Base-by-base conservation (phyloP, 2,797 vertebrate genomes). In the Scarus forsteni region DNA sequence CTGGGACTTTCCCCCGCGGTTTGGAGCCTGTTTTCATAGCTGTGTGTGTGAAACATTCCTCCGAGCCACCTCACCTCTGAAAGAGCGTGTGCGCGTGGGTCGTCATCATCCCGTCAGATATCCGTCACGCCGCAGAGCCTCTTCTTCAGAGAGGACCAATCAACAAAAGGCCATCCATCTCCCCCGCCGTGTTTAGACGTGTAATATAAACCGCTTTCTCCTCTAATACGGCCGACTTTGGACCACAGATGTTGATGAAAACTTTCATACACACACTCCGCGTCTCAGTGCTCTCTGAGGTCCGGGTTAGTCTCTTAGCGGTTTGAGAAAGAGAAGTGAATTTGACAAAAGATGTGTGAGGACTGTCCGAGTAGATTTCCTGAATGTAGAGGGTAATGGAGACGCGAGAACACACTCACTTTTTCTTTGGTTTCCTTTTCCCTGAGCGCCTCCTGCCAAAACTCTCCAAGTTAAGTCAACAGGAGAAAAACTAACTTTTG, bases 21-120 rank as follows among this genome's bases (percentile, higher is more conserved):
- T 81, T 68, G 54, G 60, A 68, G 70, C 14, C 0, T 85, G 70
- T 85, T 82, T 85, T 80, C 66, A 78, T 80, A 83, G 74, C 67
- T 79, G 68, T 52, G 42, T 68, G 50, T 70, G 58, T 16, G 14
- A 66, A 66, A 59, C 70, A 77, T 82, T 84, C 70, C 49, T 70
- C 74, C 39, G 45, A 75, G 56, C 57, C 78, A 70, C 60, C 71
- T 71, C 49, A 77, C 53, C 71, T 66, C 18, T 49, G 27, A 74
- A 14, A 44, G 52, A 42, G 42, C 50, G 44, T 49, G 60, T 73
- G 59, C 39, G 35, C 59, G 48, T 58, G 38, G 69, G 53, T 18
- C 16, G 44, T 56, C 16, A 27, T 66, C 34, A 57, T 67, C 44
- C 46, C 46, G 42, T 51, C 34, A 52, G 44, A 40, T 38, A 43